phyloP scores from a whole-genome alignment of 2,888 invertebrate genomes.

The Miltochrista miniata region DNA sequence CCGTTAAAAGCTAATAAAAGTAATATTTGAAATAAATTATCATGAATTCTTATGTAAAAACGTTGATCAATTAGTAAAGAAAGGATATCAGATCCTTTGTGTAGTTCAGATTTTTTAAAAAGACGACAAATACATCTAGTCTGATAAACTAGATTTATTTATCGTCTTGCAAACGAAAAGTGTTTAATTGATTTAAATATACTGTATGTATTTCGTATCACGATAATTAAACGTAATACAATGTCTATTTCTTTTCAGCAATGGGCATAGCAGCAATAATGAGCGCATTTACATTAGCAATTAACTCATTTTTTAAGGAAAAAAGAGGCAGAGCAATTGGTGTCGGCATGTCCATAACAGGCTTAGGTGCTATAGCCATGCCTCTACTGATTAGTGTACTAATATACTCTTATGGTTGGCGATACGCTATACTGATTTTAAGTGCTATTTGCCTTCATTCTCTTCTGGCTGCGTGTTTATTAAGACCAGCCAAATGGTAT shows the following conservation, averaged over 20 bases:
- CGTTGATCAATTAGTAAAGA: too few relatives aligned
- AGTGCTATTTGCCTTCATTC: slow-evolving; percentile 85
- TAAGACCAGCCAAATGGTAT: slow-evolving; percentile 88
- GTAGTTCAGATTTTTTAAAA: too few relatives aligned
- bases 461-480: slow-evolving; percentile 82
- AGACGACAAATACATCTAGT: too few relatives aligned
- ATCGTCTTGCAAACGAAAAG: too few relatives aligned
- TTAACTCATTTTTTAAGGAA: slow-evolving; percentile 86
- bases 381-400: slow-evolving; percentile 84
- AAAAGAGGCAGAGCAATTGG: slow-evolving; percentile 86
- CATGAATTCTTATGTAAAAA: too few relatives aligned
- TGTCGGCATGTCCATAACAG: slow-evolving; percentile 85
- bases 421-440: slow-evolving; percentile 85
- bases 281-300: slow-evolving; percentile 85
- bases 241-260: slow-evolving; percentile 72
- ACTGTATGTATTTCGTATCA: too few relatives aligned
- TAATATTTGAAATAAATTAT: too few relatives aligned
- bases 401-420: slow-evolving; percentile 81
- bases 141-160: too few relatives aligned
- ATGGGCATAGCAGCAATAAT: slow-evolving; percentile 84
- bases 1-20: too few relatives aligned
- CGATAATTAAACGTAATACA: too few relatives aligned
- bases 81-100: too few relatives aligned
- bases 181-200: too few relatives aligned
- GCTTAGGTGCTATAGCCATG: slow-evolving; percentile 86